These are phyloP conservation scores for Falco naumanni DNA, from an alignment of 2,797 vertebrate genomes.

Conservation along the genomic window DNA sequence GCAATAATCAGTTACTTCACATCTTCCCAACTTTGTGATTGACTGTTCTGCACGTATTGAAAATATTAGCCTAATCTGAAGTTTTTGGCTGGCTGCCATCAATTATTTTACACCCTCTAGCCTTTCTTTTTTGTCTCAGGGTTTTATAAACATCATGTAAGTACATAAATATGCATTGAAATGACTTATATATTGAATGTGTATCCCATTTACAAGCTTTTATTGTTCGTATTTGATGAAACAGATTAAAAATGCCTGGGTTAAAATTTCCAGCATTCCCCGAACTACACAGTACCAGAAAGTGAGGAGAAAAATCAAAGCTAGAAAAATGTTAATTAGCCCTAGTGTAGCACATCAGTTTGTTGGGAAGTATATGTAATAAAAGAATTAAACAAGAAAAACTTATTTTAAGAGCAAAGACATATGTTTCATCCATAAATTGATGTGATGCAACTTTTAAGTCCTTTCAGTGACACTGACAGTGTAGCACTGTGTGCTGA, in stretches of 20 bases:
- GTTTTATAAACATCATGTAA: not conserved
- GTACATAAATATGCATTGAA: not conserved
- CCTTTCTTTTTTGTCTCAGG: not conserved
- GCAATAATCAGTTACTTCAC: not conserved
- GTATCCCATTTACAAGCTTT: not conserved
- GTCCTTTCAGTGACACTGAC: not conserved
- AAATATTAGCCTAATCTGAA: not conserved
- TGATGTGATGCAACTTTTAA: not conserved
- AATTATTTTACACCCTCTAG: not conserved
- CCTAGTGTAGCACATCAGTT: not conserved
- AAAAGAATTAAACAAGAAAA: not conserved
- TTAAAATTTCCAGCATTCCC: not conserved
- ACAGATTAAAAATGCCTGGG: not conserved
- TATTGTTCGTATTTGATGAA: not conserved
- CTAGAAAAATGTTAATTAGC: not conserved
- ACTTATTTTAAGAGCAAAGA: not conserved
- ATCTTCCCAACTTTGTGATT: not conserved
- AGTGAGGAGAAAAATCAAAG: not conserved
- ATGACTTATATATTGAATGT: not conserved
- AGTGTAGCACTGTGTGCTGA: accelerated
- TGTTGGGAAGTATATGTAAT: not conserved
- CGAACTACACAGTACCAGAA: not conserved
- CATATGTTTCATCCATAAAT: not conserved
- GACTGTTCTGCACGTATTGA: not conserved
- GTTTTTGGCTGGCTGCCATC: not conserved